phyloP scores from a whole-genome alignment of 64 coral and sea anemone genomes.

The Stichodactyla mertensii region DNA sequence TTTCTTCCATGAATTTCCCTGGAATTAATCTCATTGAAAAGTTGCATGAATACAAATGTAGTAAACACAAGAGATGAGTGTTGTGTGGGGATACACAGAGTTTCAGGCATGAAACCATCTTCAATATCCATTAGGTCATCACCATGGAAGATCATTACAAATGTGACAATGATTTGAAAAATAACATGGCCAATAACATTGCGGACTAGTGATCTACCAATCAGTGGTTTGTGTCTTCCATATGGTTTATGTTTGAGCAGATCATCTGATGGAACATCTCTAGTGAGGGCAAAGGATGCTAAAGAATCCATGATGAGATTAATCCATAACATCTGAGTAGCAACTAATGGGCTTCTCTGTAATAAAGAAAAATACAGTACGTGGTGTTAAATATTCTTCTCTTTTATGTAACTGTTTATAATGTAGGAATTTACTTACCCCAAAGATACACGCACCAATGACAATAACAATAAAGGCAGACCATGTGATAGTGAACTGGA shows the following conservation, averaged over 20 bases:
- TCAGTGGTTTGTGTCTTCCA: constrained; percentile 87
- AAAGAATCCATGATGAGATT: constrained; percentile 98
- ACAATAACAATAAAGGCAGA: constrained; percentile 82
- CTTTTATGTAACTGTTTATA: no score
- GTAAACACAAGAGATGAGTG: constrained; percentile 93
- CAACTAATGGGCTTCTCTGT: constrained; percentile 85
- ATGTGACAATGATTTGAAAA: constrained; percentile 70
- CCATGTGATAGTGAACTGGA: constrained; percentile 92
- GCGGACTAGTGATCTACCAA: constrained; percentile 78
- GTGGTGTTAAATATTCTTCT: not conserved
- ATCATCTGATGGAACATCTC: constrained; percentile 84
- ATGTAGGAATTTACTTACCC: constrained; percentile 46
- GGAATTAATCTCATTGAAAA: constrained; percentile 97
- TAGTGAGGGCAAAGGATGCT: constrained; percentile 86
- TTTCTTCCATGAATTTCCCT: constrained; percentile 82
- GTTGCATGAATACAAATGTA: constrained; percentile 94
- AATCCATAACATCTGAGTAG: constrained; percentile 92
- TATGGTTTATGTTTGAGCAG: constrained; percentile 79
- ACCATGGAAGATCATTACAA: constrained; percentile 78
- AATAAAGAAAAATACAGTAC: not conserved
- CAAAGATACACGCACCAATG: constrained; percentile 67
- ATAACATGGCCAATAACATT: constrained; percentile 83
- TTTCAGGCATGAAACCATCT: constrained; percentile 65
- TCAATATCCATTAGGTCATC: constrained; percentile 64
- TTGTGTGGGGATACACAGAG: constrained; percentile 63